Conservation (phyloP, 2,113 vertebrate genomes). For the Passer montanus region DNA sequence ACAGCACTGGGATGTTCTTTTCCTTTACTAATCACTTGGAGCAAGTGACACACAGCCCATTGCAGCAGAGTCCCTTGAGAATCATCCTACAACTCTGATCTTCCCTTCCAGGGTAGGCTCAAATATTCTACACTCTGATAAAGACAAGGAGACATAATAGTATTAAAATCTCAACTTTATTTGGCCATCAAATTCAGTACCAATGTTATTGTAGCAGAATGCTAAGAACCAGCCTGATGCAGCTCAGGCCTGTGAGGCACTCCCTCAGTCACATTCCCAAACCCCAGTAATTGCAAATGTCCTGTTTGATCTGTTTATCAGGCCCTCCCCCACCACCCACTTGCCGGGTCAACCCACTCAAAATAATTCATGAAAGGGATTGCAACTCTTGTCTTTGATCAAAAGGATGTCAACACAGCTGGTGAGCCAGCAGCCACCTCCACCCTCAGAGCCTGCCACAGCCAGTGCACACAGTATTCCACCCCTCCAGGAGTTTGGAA, state of each 20-base stretch:
- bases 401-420: background rate
- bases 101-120: background rate
- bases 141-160: background rate
- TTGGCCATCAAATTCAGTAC: conserved; percentile 90
- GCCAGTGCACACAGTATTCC: conserved; percentile 27
- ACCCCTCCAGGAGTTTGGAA: background rate
- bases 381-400: conserved; percentile 27
- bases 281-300: conserved; percentile 4
- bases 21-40: background rate
- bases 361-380: background rate
- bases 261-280: conserved; percentile 21
- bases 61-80: background rate
- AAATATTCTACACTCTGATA: background rate
- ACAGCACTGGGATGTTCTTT: background rate
- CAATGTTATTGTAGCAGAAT: conserved; percentile 83
- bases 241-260: conserved; percentile 3
- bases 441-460: background rate
- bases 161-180: conserved; percentile 89
- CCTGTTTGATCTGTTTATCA: background rate
- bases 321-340: conserved; percentile 15
- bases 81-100: background rate
- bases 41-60: background rate
- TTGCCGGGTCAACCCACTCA: conserved; percentile 1
- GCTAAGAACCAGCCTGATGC: conserved; percentile 66
- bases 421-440: background rate